A percentile compares a stretch with the other conserved stretches of the same genome.
Conservation (phyloP, 2,888 invertebrate genomes). For the Cataglyphis albicans region DNA sequence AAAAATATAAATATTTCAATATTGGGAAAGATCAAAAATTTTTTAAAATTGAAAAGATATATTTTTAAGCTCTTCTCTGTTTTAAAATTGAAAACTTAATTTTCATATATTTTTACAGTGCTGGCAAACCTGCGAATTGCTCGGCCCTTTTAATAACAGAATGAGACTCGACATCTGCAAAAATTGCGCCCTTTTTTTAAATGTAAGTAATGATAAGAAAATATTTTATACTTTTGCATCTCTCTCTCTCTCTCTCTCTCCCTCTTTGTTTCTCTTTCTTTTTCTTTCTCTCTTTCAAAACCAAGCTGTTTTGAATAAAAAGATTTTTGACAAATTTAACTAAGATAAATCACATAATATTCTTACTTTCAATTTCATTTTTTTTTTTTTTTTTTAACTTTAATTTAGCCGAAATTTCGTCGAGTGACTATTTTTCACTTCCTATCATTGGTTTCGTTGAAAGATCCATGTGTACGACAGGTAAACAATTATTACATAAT, state of each 20-base stretch:
- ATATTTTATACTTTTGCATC: not conserved
- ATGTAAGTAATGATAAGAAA: conserved; percentile 8
- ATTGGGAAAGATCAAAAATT: not conserved
- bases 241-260: not conserved
- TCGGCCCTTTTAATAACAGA: conserved; percentile 72
- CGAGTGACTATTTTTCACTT: not conserved
- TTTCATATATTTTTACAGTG: conserved; percentile 80
- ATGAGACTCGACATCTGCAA: not conserved
- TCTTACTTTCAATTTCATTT: not conserved
- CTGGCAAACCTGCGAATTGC: conserved; percentile 83
- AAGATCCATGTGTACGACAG: not conserved
- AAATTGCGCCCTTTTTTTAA: not conserved
- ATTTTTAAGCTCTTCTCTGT: not conserved
- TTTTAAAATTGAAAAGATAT: not conserved
- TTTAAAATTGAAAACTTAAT: not conserved
- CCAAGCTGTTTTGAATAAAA: not conserved
- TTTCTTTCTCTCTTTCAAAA: not conserved
- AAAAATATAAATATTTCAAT: not conserved
- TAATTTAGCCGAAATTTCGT: not conserved
- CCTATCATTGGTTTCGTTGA: not conserved
- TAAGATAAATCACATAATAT: not conserved
- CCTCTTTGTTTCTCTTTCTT: not conserved
- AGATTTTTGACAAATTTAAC: not conserved
- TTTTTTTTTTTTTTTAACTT: not conserved
- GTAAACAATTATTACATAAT: not conserved